Conservation (phyloP, 2,113 vertebrate species). For the Tricholaema leucomelas region DNA sequence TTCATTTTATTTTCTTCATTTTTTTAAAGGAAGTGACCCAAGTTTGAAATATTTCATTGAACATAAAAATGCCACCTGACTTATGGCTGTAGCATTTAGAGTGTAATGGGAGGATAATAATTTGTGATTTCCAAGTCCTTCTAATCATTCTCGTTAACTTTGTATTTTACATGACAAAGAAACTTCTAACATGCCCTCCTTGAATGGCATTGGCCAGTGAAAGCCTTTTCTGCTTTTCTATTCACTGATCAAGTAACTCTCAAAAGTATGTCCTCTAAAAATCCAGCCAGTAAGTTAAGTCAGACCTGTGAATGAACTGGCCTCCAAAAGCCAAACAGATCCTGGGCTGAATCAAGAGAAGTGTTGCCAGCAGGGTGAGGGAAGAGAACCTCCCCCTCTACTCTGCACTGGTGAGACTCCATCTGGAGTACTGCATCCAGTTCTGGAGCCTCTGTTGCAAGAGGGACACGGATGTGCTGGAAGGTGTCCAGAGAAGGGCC, state of each 20-base stretch:
- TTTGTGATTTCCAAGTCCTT: neutral
- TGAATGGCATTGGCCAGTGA: neutral
- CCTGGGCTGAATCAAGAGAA: no score
- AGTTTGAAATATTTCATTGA: neutral
- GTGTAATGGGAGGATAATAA: neutral
- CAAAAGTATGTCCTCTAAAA: neutral
- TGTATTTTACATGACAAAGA: neutral
- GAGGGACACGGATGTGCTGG: no score
- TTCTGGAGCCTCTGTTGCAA: no score
- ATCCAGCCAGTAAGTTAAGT: neutral
- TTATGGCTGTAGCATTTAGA: neutral
- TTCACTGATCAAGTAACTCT: neutral
- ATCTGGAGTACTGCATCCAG: no score
- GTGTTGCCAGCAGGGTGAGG: no score
- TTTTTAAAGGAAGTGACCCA: neutral
- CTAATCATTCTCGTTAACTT: neutral
- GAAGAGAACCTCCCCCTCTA: no score
- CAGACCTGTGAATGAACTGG: neutral
- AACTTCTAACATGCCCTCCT: neutral
- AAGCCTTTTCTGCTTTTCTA: neutral
- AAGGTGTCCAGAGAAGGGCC: no score
- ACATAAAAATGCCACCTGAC: neutral
- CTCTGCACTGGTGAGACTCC: no score
- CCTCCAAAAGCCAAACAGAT: neutral
- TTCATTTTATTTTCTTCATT: neutral